phyloP scores from a whole-genome alignment of 2,113 vertebrate genomes.

The Callopanchax toddi region DNA sequence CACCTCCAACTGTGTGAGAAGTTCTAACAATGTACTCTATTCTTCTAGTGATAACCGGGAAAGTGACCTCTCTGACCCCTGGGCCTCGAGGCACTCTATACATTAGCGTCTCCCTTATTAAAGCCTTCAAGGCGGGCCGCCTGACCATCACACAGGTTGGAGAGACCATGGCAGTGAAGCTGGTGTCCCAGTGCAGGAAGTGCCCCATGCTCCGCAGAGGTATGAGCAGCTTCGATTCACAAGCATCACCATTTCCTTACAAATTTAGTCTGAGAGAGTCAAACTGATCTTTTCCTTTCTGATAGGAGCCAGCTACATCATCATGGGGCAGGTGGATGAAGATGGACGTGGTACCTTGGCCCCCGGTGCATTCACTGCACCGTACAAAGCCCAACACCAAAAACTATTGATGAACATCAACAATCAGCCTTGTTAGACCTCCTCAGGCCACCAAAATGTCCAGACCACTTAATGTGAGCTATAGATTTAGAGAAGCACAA shows the following conservation, averaged over 20 bases:
- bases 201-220: slow-evolving; percentile 82
- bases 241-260: neutral
- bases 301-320: slow-evolving; percentile 83
- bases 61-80: slow-evolving; percentile 73
- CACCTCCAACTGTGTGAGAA: too few relatives aligned
- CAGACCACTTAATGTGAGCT: slow-evolving; percentile 43
- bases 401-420: slow-evolving; percentile 82
- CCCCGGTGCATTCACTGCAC: slow-evolving; percentile 84
- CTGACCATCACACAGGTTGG: slow-evolving; percentile 80
- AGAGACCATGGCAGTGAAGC: slow-evolving; percentile 76
- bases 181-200: slow-evolving; percentile 84
- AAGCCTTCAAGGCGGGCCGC: slow-evolving; percentile 81
- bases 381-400: slow-evolving; percentile 81
- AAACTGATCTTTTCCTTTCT: neutral
- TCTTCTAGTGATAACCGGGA: slow-evolving; percentile 85
- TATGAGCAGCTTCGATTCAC: slow-evolving; percentile 17
- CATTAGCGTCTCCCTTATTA: slow-evolving; percentile 76
- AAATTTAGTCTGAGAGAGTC: neutral
- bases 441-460: slow-evolving; percentile 12
- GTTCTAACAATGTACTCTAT: neutral
- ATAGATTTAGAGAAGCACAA: slow-evolving; percentile 35
- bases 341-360: slow-evolving; percentile 77
- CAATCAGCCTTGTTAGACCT: slow-evolving; percentile 79
- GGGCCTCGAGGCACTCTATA: slow-evolving; percentile 72
- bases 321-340: slow-evolving; percentile 86